Base-by-base conservation (phyloP, 1,140 invertebrate species). In the Asobara japonica region DNA sequence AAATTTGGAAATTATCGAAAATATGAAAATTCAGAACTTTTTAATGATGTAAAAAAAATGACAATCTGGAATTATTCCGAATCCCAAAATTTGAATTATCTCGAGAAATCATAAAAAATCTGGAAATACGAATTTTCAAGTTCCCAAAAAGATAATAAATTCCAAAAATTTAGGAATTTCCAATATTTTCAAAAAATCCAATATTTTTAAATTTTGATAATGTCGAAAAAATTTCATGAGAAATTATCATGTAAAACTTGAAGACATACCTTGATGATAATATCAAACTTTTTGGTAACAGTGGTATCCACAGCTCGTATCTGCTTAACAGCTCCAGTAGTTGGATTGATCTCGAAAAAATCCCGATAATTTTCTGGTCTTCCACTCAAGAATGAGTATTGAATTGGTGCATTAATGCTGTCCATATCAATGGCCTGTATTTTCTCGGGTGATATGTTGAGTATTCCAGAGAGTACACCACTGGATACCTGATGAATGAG, bases 351-450 rank as follows among this genome's bases (percentile, higher is more conserved):
- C 75, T 93, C 90, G 83, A 97, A 97, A 80, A 94, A 96, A 0
- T 94, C 93, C 0, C 89, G 87, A 85, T 94, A 96, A 66, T 91
- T 91, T 0, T 90, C 85, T 0, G 94, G 95, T 76, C 89, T 91
- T 6, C 95, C 96, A 74, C 91, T 93, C 4, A 94, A 89, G 79
- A 97, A 96, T 25, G 90, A 93, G 82, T 96, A 97, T 60, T 90
- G 89, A 64, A 96, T 95, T 0, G 91, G 90, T 0, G 94, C 91
- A 79, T 95, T 93, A 8, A 96, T 90, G 0, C 95, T 95, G 80
- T 97, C 95, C 90, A 95, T 93, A 82, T 96, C 95, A 0, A 95
- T 91, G 0, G 95, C 95, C 85, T 95, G 93, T 65, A 97, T 96
- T 78, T 94, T 93, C 80, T 96, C 95, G 0, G 96, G 95, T n/a